Percentiles rank a stretch among this genome's conserved stretches.
These are phyloP conservation scores for Todiramphus saurophagus DNA, from an alignment of 2,113 vertebrate species.

Conservation along the genomic window DNA sequence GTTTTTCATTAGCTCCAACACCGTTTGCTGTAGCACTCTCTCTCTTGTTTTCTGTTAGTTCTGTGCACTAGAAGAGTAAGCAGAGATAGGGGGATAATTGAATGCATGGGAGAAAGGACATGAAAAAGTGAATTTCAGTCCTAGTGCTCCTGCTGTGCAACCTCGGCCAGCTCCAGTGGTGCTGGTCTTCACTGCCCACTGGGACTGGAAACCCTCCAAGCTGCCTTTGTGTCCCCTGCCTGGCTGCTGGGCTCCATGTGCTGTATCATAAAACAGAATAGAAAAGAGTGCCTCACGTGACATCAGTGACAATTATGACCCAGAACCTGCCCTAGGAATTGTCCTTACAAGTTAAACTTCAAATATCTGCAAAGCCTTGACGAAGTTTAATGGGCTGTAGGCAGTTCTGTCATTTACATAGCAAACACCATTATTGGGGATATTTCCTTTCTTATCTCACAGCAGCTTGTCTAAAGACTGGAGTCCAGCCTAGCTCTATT, in stretches of 20 bases:
- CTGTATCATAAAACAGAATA: too few species aligned
- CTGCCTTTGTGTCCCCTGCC: not conserved
- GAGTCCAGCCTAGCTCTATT: constrained; percentile 7
- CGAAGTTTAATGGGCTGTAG: not conserved
- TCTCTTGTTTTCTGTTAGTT: not conserved
- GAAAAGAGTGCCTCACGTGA: not conserved
- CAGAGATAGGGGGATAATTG: not conserved
- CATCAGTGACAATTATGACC: not conserved
- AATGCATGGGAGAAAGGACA: not conserved
- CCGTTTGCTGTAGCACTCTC: not conserved
- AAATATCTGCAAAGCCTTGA: not conserved
- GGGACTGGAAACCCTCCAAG: not conserved
- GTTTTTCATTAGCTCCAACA: not conserved
- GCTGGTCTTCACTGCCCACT: not conserved
- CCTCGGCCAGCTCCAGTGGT: rapidly evolving
- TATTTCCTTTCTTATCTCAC: not conserved
- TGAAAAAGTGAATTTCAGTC: not conserved
- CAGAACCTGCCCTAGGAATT: not conserved
- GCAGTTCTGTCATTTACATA: not conserved
- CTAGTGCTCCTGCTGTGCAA: rapidly evolving
- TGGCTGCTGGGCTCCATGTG: not conserved
- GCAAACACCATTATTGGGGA: not conserved
- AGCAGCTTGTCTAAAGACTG: not conserved
- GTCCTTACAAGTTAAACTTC: not conserved
- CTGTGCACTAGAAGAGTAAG: not conserved